Conservation (phyloP, 2,113 vertebrate genomes). For the Crocuta crocuta region DNA sequence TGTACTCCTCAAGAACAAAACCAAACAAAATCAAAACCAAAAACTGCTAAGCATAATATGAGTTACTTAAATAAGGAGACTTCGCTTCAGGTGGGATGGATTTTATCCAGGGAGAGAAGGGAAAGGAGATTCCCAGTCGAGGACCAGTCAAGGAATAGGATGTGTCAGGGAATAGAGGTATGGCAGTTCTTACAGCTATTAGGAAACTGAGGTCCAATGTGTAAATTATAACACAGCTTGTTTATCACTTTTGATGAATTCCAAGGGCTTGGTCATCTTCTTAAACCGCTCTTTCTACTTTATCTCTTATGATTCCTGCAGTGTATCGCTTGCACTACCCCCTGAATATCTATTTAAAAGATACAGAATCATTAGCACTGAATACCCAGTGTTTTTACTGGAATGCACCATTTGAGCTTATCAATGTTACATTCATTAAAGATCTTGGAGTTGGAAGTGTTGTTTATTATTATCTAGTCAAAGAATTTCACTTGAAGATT, state of each 20-base stretch:
- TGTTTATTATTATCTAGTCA: constrained; percentile 20
- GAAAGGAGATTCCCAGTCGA: not conserved
- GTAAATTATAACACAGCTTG: not conserved
- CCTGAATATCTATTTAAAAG: not conserved
- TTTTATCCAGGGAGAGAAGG: not conserved
- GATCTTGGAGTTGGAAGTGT: constrained; percentile 7
- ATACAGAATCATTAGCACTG: not conserved
- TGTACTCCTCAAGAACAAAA: not conserved
- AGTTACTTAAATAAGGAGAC: not conserved
- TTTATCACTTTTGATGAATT: not conserved
- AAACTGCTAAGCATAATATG: not conserved
- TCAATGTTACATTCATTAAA: constrained; percentile 49
- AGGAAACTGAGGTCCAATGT: not conserved
- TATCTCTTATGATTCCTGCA: not conserved
- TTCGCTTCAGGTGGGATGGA: not conserved
- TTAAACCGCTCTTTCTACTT: not conserved
- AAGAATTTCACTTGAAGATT: not conserved
- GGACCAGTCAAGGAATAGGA: not conserved
- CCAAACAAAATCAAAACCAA: not conserved
- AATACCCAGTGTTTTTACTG: not conserved
- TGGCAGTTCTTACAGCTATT: not conserved
- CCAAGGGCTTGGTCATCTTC: not conserved
- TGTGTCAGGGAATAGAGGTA: not conserved
- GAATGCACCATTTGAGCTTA: constrained; percentile 25
- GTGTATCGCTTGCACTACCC: not conserved